These are phyloP conservation scores for Tursiops truncatus DNA, from an alignment of 2,113 vertebrate genomes.

Conservation along the genomic window DNA sequence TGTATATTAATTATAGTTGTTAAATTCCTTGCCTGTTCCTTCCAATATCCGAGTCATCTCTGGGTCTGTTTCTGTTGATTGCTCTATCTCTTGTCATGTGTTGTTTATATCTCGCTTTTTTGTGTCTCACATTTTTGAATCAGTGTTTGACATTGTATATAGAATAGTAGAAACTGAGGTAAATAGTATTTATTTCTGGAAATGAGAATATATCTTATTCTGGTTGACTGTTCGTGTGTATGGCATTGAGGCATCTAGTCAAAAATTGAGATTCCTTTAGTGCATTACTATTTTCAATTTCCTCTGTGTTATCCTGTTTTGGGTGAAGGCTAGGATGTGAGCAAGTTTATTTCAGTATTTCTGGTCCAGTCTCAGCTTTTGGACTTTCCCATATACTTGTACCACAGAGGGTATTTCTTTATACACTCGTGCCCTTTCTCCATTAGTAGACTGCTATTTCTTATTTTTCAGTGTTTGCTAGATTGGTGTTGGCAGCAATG, in stretches of 20 bases:
- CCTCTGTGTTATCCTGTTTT: neutral
- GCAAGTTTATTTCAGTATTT: neutral
- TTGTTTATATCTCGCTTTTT: neutral
- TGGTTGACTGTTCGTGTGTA: neutral
- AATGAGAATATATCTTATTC: neutral
- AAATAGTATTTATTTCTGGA: neutral
- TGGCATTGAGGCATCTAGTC: neutral
- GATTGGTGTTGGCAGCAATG: neutral
- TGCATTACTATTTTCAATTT: neutral
- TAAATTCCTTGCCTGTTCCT: neutral
- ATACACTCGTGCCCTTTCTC: neutral
- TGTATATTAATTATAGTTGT: neutral
- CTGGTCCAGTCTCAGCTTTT: neutral
- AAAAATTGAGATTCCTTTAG: neutral
- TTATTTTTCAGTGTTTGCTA: neutral
- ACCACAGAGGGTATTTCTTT: neutral
- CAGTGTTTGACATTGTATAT: neutral
- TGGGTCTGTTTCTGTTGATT: neutral
- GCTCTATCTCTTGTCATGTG: neutral
- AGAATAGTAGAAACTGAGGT: neutral
- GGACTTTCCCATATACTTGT: neutral
- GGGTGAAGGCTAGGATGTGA: neutral
- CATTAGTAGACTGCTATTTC: neutral
- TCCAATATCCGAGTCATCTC: neutral
- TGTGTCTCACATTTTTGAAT: neutral